Evolutionary conservation across 2,888 invertebrate genomes (phyloP).

Genomic region (Peribatodes rhomboidaria): DNA sequence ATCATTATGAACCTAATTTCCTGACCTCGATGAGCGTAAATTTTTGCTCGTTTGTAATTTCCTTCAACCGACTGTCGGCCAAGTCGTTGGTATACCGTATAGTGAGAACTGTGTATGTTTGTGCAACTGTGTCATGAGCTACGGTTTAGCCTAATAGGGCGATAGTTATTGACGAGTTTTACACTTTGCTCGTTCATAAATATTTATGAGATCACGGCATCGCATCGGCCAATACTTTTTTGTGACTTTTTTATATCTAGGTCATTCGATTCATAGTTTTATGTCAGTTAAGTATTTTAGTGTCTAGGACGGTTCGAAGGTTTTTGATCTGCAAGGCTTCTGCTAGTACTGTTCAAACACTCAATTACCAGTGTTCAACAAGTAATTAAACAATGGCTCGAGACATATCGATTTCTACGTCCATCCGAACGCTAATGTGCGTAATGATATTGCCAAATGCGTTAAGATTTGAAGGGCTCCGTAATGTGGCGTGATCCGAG

Average conservation of each 20-base stretch:
- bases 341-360: background rate
- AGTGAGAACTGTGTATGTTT: slow-evolving; percentile 3
- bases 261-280: background rate
- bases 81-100: background rate
- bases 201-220: slow-evolving; percentile 12
- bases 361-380: background rate
- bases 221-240: background rate
- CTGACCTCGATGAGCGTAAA: too few relatives aligned
- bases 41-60: too few relatives aligned
- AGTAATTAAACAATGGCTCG: background rate
- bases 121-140: slow-evolving; percentile 11
- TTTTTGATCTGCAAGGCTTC: background rate
- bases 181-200: slow-evolving; percentile 22
- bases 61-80: background rate
- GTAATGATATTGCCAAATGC: background rate
- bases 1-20: background rate
- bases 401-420: slow-evolving; percentile 9
- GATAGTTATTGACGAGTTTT: slow-evolving; percentile 27
- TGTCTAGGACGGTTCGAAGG: too few relatives aligned
- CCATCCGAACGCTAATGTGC: background rate
- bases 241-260: slow-evolving; percentile 7
- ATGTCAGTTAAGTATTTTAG: too few relatives aligned
- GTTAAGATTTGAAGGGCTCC: background rate
- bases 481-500: slow-evolving; percentile 21
- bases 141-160: slow-evolving; percentile 19